These are phyloP conservation scores for Vanessa atalanta DNA, from an alignment of 1,140 invertebrate genomes.

Conservation along the genomic window DNA sequence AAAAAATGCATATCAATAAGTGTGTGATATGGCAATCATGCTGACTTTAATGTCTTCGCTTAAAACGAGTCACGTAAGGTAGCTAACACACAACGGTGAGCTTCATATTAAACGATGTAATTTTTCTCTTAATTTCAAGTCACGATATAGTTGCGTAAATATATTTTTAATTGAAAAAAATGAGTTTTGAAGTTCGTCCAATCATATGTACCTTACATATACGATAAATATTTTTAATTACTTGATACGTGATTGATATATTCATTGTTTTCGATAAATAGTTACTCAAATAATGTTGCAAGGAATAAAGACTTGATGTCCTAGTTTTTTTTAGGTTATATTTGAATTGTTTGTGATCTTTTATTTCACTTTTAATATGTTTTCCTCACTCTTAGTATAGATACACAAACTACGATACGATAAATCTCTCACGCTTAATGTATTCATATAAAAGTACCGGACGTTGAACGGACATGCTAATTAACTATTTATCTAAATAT, in stretches of 20 bases:
- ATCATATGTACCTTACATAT: neutral
- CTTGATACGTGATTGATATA: no score
- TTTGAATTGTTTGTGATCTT: no score
- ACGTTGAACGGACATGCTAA: constrained; percentile 47
- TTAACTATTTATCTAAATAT: constrained; percentile 45
- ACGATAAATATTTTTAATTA: no score
- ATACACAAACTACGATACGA: neutral
- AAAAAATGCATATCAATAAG: neutral
- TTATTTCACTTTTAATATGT: no score
- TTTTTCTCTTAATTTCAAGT: neutral
- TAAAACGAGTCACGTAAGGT: neutral
- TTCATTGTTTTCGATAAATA: no score
- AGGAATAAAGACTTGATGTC: no score
- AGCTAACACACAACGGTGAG: neutral
- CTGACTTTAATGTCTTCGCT: neutral
- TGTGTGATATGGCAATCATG: neutral
- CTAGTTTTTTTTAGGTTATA: no score
- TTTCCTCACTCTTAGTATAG: no score
- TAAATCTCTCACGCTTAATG: neutral
- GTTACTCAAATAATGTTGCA: no score
- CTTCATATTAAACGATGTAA: neutral
- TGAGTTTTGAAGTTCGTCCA: no score
- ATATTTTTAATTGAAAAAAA: no score
- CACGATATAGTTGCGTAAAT: neutral
- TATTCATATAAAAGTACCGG: constrained; percentile 31